Evolutionary conservation across 2,113 vertebrate genomes (phyloP), one percentile per base, ranked within the genome.

Genomic region (Hemiprocne comata): DNA sequence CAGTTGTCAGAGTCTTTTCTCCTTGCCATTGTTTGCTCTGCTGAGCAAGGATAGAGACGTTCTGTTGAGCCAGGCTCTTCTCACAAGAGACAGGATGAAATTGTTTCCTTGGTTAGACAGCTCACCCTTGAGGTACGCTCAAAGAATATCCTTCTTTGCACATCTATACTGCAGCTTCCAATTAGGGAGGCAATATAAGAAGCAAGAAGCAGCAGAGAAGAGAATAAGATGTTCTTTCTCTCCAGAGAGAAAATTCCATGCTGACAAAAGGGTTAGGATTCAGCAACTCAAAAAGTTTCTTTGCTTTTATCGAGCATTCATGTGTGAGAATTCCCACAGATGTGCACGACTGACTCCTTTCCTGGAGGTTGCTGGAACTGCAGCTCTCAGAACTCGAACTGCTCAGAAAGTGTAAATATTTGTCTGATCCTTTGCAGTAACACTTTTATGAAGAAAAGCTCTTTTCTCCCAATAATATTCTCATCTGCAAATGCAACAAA

Each of bases 61-160:
- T 92, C 64, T 64, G 25, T 79, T 66, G 44, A 48, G 6, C 34
- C 83, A 87, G 80, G 62, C 48, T 77, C 44, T 53, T 80, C 48
- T 88, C 62, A 81, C 29, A 77, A 38, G 51, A 83, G 64, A 54
- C 14, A 60, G 64, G 42, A 90, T 78, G 24, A 85, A 92, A 91
- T 40, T 51, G 58, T 73, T 94, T 96, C 89, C 88, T 95, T 75
- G 93, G 94, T 90, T 92, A 96, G 96, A 96, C 62, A 96, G 93
- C 94, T 96, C 94, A 97, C 93, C 91, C 97, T 95, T 95, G 96
- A 97, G 96, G 90, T 91, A 87, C 67, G 71, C 78, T 89, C 81
- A 67, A 87, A 93, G 87, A 93, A 96, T 80, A 89, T 77, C 89
- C 73, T 79, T 91, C 72, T 93, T 81, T 93, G 69, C 71, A 91